phyloP scores from a whole-genome alignment of 2,888 invertebrate species.

The Pristionchus arcanus region DNA sequence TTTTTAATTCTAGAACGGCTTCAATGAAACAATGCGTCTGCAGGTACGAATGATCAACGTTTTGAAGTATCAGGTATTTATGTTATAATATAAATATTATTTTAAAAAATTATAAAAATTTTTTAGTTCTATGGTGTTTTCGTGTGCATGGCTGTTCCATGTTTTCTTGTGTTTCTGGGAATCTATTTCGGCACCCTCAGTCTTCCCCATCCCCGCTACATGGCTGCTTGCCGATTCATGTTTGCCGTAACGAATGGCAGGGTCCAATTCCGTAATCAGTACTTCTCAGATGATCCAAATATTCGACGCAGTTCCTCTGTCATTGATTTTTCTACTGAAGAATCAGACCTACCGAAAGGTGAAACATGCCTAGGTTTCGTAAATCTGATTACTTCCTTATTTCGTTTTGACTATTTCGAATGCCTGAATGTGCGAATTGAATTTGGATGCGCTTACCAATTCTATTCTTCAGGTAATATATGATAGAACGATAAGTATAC shows the following conservation, averaged over 20 bases:
- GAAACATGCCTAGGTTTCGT: no score
- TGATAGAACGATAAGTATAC: no score
- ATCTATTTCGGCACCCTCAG: background rate
- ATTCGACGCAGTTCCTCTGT: no score
- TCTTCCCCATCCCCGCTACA: background rate
- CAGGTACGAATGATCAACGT: background rate
- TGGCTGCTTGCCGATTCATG: background rate
- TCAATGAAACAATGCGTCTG: background rate
- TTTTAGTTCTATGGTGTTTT: background rate
- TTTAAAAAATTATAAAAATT: background rate
- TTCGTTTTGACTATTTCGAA: no score
- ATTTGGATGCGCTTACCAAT: no score
- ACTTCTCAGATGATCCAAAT: no score
- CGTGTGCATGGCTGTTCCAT: background rate
- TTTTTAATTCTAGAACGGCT: background rate
- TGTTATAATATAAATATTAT: background rate
- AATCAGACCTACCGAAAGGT: no score
- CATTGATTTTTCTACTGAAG: no score
- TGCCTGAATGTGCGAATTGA: no score
- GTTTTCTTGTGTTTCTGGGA: background rate
- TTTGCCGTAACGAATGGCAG: background rate
- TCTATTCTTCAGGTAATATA: no score
- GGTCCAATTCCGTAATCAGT: background rate
- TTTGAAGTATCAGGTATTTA: background rate
- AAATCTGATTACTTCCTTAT: no score